These are phyloP conservation scores for Phocoena sinus DNA, from an alignment of 2,113 vertebrate genomes.

Conservation along the genomic window DNA sequence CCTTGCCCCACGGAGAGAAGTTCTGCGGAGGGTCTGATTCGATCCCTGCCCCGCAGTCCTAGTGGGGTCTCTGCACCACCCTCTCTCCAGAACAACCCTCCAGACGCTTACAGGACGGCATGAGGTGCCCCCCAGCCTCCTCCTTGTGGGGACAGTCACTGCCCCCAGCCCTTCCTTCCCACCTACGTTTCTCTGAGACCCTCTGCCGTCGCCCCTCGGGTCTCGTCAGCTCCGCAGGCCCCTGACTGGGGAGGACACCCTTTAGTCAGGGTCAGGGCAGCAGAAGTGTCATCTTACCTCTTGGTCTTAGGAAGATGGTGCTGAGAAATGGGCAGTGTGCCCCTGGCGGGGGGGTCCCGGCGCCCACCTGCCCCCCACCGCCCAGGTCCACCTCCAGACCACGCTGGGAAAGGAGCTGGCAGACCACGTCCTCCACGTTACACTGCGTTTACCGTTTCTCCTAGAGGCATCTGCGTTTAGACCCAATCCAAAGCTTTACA, in stretches of 20 bases:
- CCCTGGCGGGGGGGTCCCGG: neutral
- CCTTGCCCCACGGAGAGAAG: accelerated
- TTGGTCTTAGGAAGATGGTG: neutral
- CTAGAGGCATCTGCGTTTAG: neutral
- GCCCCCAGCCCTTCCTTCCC: neutral
- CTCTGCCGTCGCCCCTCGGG: neutral
- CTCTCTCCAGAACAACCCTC: neutral
- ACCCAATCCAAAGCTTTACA: neutral
- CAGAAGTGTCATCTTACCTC: neutral
- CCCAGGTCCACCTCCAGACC: neutral
- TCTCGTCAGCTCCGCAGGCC: neutral
- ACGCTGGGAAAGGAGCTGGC: neutral
- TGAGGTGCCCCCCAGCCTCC: too few species aligned
- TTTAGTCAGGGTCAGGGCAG: neutral
- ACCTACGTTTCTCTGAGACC: neutral
- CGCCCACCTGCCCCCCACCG: too few species aligned
- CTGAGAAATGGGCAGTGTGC: neutral
- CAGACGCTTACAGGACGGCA: neutral
- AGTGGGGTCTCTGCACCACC: neutral
- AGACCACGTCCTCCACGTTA: neutral
- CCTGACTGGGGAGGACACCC: neutral
- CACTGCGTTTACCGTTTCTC: neutral
- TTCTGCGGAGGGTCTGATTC: neutral
- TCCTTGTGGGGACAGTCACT: neutral
- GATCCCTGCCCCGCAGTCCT: neutral